Conservation (phyloP, 1,140 invertebrate genomes). For the Bombus haemorrhoidalis region DNA sequence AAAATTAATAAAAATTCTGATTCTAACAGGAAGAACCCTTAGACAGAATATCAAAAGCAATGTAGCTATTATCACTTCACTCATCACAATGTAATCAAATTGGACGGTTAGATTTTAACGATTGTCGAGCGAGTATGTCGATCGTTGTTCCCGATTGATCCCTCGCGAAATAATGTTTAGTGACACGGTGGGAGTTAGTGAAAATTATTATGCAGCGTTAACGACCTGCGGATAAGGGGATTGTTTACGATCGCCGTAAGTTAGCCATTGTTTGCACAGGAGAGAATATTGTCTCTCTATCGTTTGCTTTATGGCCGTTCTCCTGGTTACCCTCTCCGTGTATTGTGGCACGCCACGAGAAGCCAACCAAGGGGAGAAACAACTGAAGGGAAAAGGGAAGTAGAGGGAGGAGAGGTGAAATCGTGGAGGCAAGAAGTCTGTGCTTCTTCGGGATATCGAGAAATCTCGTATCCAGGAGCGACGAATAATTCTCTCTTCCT, state of each 20-base stretch:
- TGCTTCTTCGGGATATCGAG: slow-evolving; percentile 44
- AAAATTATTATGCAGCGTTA: slow-evolving; percentile 67
- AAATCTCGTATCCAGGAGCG: slow-evolving; percentile 44
- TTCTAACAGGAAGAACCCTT: too few species aligned
- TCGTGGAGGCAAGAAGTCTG: slow-evolving; percentile 45
- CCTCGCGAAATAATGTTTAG: slow-evolving; percentile 3
- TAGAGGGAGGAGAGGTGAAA: slow-evolving; percentile 32
- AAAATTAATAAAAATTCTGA: too few species aligned
- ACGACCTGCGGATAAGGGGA: slow-evolving; percentile 65
- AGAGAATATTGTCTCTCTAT: slow-evolving; percentile 68
- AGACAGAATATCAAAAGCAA: too few species aligned
- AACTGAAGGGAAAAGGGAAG: slow-evolving; percentile 20
- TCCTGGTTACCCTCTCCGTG: slow-evolving; percentile 49
- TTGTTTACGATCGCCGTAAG: slow-evolving; percentile 68
- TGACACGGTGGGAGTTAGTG: slow-evolving; percentile 14
- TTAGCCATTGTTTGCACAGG: slow-evolving; percentile 66
- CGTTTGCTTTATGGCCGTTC: slow-evolving; percentile 61
- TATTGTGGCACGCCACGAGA: slow-evolving; percentile 36
- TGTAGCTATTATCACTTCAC: too few species aligned
- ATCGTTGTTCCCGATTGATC: slow-evolving; percentile 42
- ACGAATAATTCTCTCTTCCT: slow-evolving; percentile 45
- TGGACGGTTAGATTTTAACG: slow-evolving; percentile 7
- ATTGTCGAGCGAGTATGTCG: neutral
- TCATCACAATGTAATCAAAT: too few species aligned
- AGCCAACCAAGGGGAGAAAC: neutral